These are phyloP conservation scores for Anseranas semipalmata DNA, from an alignment of 2,113 vertebrate genomes.

Conservation along the genomic window DNA sequence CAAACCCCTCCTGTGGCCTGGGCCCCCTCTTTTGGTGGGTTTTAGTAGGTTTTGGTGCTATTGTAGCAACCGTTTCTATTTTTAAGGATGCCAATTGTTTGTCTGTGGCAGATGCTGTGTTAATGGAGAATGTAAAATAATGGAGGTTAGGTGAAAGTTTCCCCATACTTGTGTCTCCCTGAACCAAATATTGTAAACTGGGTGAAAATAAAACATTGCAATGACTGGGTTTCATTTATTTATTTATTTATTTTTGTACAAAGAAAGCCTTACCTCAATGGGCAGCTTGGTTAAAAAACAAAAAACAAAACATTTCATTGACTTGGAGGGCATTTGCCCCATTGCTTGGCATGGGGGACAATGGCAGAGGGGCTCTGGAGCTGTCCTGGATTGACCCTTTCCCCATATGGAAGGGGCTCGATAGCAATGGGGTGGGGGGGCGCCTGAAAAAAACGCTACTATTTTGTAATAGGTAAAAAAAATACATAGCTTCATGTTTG, in stretches of 20 bases:
- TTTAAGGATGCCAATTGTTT: fast-evolving
- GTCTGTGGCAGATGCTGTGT: fast-evolving
- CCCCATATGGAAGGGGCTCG: too few relatives aligned
- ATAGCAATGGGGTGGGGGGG: fast-evolving
- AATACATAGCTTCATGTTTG: fast-evolving
- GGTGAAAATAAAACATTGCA: not conserved
- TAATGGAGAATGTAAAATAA: fast-evolving
- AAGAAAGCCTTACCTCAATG: not conserved
- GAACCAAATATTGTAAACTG: not conserved
- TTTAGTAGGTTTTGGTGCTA: not conserved
- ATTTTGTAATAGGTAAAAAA: not conserved
- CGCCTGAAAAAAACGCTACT: not conserved
- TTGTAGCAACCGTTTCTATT: fast-evolving
- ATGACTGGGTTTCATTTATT: not conserved
- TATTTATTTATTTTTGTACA: not conserved
- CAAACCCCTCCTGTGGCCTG: too few relatives aligned
- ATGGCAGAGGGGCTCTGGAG: not conserved
- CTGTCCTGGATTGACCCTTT: not conserved
- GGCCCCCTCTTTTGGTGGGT: not conserved
- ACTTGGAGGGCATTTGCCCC: not conserved
- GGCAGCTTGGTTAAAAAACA: not conserved
- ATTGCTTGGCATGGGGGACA: not conserved
- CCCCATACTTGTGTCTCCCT: not conserved
- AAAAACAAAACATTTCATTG: not conserved
- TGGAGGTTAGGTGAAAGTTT: not conserved